Base-by-base conservation (phyloP, 2,888 invertebrate species). In the Acrobasis consociella region DNA sequence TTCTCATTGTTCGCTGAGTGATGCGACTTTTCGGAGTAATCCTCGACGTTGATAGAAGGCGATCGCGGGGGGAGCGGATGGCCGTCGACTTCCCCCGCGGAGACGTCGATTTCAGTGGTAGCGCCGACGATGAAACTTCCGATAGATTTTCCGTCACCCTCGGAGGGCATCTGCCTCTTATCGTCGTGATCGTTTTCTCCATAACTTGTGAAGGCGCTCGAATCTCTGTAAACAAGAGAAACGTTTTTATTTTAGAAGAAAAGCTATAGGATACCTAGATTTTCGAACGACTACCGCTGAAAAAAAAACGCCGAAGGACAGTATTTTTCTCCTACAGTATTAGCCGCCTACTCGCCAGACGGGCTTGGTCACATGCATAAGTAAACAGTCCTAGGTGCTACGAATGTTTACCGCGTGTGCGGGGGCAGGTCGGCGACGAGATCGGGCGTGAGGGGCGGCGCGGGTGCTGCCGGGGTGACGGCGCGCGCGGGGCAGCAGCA, bases 381-480 rank as follows among this genome's bases (percentile, higher is more conserved):
- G 22, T 22, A 31, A 31, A 8, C 31, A 8, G 8, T 7, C 31
- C 7, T 31, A n/a, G n/a, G n/a, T n/a, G 2, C 7, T 31, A 31
- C 31, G 31, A 58, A 71, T 62, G 69, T 70, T 82, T 91, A 90
- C 91, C 91, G 85, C 74, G 89, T 82, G 79, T 83, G 86, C 62
- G 80, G 72, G 65, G 91, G 90, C 65, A 89, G 81, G 80, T 88
- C 88, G 71, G 86, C 89, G 72, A 89, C 91, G 76, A 90, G 85
- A 83, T 90, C 90, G 75, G 83, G 88, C 53, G 82, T 74, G 69
- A 81, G 82, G 65, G 77, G 70, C 53, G 72, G 69, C 56, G 78
- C 67, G 67, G 72, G 68, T 38, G n/a, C 16, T 13, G 78, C 67
- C 72, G 79, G 78, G 60, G 80, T 71, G 69, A 79, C 73, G 65